Percentiles rank a stretch among this genome's conserved stretches.
Conservation (phyloP, 2,888 invertebrate species). For the Laothoe populi region DNA sequence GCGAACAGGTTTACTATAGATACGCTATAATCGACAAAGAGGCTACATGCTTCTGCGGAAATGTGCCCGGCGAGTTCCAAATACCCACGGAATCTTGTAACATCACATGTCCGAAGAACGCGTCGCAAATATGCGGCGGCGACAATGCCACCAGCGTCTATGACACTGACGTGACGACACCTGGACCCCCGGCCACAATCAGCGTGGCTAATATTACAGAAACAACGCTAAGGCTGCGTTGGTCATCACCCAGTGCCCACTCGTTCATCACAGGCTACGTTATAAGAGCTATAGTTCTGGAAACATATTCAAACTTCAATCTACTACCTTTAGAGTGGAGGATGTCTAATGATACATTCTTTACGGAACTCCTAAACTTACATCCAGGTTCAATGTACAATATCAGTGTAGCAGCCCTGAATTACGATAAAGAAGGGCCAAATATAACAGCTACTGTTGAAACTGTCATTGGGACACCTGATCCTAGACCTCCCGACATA, state of each 20-base stretch:
- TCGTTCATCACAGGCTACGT: slow-evolving; percentile 82
- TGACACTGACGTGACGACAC: slow-evolving; percentile 86
- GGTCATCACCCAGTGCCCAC: slow-evolving; percentile 85
- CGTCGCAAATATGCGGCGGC: slow-evolving; percentile 88
- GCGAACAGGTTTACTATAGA: slow-evolving; percentile 76
- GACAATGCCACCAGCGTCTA: slow-evolving; percentile 87
- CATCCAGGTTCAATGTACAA: slow-evolving; percentile 91
- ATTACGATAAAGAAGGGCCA: slow-evolving; percentile 85
- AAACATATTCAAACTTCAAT: slow-evolving; percentile 83
- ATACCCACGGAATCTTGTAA: slow-evolving; percentile 78
- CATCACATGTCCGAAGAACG: slow-evolving; percentile 86
- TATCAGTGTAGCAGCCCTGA: slow-evolving; percentile 88
- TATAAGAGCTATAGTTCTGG: slow-evolving; percentile 80
- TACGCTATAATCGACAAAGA: slow-evolving; percentile 76
- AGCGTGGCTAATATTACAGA: slow-evolving; percentile 85
- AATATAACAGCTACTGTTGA: slow-evolving; percentile 83
- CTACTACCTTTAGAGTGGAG: slow-evolving; percentile 83
- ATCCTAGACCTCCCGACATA: slow-evolving; percentile 89
- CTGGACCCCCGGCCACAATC: slow-evolving; percentile 89
- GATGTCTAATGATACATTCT: slow-evolving; percentile 84
- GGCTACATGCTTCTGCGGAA: slow-evolving; percentile 77
- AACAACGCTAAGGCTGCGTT: slow-evolving; percentile 85
- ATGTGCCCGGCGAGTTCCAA: slow-evolving; percentile 69
- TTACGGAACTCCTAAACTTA: slow-evolving; percentile 86
- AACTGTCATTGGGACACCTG: slow-evolving; percentile 89